Evolutionary conservation across 1,140 invertebrate genomes (phyloP).

Genomic region (Brachystomella parvula): DNA sequence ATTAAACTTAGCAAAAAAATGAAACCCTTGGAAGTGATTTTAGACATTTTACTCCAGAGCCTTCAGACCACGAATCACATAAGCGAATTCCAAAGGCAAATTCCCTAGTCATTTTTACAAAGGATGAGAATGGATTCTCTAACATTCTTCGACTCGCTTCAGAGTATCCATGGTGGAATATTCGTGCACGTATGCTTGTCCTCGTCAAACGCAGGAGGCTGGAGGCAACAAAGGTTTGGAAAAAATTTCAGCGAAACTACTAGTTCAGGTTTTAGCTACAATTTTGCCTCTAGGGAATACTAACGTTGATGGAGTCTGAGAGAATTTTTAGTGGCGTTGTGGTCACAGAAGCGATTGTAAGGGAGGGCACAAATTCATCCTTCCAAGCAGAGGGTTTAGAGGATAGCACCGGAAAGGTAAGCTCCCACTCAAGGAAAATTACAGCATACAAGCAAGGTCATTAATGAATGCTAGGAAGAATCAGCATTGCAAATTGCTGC

Average conservation of each 20-base stretch:
- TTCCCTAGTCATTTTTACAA: constrained; percentile 31
- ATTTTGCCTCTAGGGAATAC: constrained; percentile 24
- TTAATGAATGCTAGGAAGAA: background rate
- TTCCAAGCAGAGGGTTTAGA: background rate
- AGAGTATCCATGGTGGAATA: constrained; percentile 34
- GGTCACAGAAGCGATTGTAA: constrained; percentile 22
- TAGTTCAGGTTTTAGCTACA: background rate
- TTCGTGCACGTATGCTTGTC: constrained; percentile 24
- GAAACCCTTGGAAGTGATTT: background rate
- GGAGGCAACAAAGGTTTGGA: constrained; percentile 28
- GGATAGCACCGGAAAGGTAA: background rate
- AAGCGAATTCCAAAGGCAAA: constrained; percentile 31
- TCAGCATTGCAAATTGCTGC: constrained; percentile 26
- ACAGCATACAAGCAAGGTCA: background rate
- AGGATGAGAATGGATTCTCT: constrained; percentile 32
- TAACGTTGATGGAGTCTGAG: constrained; percentile 18
- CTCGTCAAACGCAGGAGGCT: constrained; percentile 31
- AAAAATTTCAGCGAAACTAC: constrained; percentile 7
- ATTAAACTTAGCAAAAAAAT: constrained; percentile 2
- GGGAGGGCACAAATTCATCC: constrained; percentile 5
- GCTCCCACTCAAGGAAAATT: no score
- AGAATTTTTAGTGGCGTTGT: constrained; percentile 34
- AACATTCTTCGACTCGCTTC: constrained; percentile 26
- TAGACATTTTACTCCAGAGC: constrained; percentile 18
- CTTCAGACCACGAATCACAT: constrained; percentile 29